Percentiles rank a stretch among this genome's conserved stretches.
These are phyloP conservation scores for Mythimna impura DNA, from an alignment of 2,888 invertebrate species.

Conservation along the genomic window DNA sequence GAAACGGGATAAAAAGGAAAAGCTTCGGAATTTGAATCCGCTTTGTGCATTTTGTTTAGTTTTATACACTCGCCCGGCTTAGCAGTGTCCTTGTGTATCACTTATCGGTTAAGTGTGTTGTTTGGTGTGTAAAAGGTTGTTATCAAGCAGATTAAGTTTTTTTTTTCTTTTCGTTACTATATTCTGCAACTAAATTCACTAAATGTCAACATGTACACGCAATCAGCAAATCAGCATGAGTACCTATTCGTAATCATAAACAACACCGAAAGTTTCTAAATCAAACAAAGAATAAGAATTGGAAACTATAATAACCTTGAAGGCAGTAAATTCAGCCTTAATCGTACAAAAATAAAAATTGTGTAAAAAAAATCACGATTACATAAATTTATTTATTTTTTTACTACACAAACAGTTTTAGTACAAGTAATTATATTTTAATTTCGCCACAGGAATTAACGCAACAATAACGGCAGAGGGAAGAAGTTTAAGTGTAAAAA, in stretches of 20 bases:
- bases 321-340: not conserved
- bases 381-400: not conserved
- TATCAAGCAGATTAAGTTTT: not conserved
- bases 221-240: too few species aligned
- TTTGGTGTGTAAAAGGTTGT: not conserved
- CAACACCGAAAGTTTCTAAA: too few species aligned
- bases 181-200: not conserved
- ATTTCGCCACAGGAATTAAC: slow-evolving; percentile 33
- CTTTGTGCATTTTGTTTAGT: slow-evolving; percentile 29
- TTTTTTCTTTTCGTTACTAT: not conserved
- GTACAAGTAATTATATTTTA: not conserved
- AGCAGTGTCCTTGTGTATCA: not conserved
- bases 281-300: too few species aligned
- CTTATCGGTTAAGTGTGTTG: not conserved
- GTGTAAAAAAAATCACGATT: too few species aligned
- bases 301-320: too few species aligned
- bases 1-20: slow-evolving; percentile 31
- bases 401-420: not conserved
- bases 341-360: not conserved
- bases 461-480: slow-evolving; percentile 54
- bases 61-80: slow-evolving; percentile 9
- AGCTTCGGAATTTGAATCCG: slow-evolving; percentile 36
- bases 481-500: slow-evolving; percentile 63
- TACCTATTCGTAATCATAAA: too few species aligned
- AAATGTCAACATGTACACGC: too few species aligned